Base-by-base conservation (phyloP, 2,797 vertebrate genomes). In the Sebastes wilsoni region DNA sequence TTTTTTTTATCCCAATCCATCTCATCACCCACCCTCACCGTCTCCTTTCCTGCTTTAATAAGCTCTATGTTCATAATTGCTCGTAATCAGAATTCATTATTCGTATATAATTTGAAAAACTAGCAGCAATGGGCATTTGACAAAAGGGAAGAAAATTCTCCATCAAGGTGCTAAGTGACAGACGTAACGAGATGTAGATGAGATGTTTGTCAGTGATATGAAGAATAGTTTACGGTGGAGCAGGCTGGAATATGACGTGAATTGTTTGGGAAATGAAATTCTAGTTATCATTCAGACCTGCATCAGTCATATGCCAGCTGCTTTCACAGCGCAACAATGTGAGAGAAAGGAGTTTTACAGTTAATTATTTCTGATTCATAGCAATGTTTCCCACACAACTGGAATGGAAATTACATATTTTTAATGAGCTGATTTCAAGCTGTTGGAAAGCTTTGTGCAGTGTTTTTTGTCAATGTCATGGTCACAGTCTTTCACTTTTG, bases 61-160 rank as follows among this genome's bases (percentile, higher is more conserved):
- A 77, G 32, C 27, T 58, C 60, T 60, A 20, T 49, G 13, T 12
- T 60, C 30, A 56, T 72, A 28, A 65, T 72, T 4, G 52, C 64
- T 27, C 3, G 2, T 76, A 60, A 78, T 75, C 64, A 62, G 30
- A 46, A 28, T 65, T 49, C 25, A 27, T 77, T 75, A 81, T 77
- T 62, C 4, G 2, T 58, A 13, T 74, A n/a, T 72, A 9, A 82
- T 77, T 83, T 58, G 36, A 69, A 78, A 80, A 73, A 55, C 55
- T 62, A 64, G 32, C 68, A 77, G 59, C 18, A 56, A 28, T 55
- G 9, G 52, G 56, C 30, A 36, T 69, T 62, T 42, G 36, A 66
- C 55, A 52, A 42, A 16, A 61, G 61, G 14, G 58, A n/a, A 82
- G 28, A 73, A 20, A 65, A 66, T 56, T 49, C n/a, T 62, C 36